Evolutionary conservation across 2,888 invertebrate species (phyloP), one percentile per base, ranked within the genome.

Genomic region (Stenichneumon culpator): DNA sequence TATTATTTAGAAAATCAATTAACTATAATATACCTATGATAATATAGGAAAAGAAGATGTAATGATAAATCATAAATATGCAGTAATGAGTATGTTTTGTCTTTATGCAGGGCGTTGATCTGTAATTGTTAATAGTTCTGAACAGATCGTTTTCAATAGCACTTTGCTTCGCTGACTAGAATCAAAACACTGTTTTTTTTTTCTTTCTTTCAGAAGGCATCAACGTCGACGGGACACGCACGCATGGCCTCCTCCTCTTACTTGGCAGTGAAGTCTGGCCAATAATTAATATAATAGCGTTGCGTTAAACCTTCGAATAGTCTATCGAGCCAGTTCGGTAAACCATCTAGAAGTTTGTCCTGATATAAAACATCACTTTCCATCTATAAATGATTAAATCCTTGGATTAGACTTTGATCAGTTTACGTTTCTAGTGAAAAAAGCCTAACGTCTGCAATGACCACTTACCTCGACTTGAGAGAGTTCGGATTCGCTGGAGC

Each of bases 281-380:
- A 99, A 94, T 98, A 98, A 94, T 98, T 98, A 90, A 99, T 97
- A 94, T 98, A 97, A 95, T 99, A 99, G 89, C 99, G 97, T 93
- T 98, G 97, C 6, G 99, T 98, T 87, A 97, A 97, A 87, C 99
- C 99, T 94, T 99, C 99, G 93, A 99, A 99, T 87, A 99, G 95
- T 32, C 99, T 96, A 94, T 99, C 99, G 92, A 99, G 95, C 99
- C 99, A 99, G 94, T 98, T 98, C 78, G 98, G 97, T 79, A 99
- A 95, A 0, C 98, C 99, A 92, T 99, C 98, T 77, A 99, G 94
- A 57, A 99, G 95, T 91, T 97, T 97, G 90, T 97, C 97, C 94
- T 97, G 95, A 88, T 95, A 95, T 77, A 96, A 93, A 89, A 96
- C 93, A 82, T 94, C 94, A 77, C 94, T 93, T 93, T 95, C 91